phyloP scores from a whole-genome alignment of 2,888 invertebrate species.

The Aphidius colemani region DNA sequence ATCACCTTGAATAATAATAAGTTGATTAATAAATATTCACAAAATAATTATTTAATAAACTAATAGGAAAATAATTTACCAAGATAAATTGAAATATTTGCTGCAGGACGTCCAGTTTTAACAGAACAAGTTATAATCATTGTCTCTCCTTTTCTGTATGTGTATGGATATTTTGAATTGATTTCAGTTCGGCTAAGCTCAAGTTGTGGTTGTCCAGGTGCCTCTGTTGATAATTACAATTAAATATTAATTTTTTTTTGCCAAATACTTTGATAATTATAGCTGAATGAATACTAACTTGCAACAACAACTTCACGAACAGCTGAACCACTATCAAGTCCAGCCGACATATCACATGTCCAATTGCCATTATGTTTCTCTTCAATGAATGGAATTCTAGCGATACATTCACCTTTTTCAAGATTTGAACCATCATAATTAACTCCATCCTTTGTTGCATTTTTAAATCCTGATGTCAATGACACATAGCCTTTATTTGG shows the following conservation, averaged over 20 bases:
- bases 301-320: slow-evolving; percentile 71
- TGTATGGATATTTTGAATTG: slow-evolving; percentile 44
- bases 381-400: slow-evolving; percentile 67
- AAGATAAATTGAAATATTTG: slow-evolving; percentile 76
- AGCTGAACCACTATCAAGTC: slow-evolving; percentile 23
- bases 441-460: slow-evolving; percentile 46
- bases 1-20: slow-evolving; percentile 62
- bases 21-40: slow-evolving; percentile 6
- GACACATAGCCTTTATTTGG: slow-evolving; percentile 43
- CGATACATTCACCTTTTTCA: slow-evolving; percentile 74
- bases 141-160: slow-evolving; percentile 67
- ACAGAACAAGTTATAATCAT: slow-evolving; percentile 73
- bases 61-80: slow-evolving; percentile 59
- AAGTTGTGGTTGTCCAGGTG: slow-evolving; percentile 62
- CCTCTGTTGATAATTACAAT: slow-evolving; percentile 53
- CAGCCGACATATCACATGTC: slow-evolving; percentile 66
- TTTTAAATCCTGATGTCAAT: slow-evolving; percentile 31
- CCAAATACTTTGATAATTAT: no score
- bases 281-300: slow-evolving; percentile 64
- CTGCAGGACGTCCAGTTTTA: slow-evolving; percentile 73
- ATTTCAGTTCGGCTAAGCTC: slow-evolving; percentile 52
- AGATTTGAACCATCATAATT: slow-evolving; percentile 62
- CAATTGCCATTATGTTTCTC: slow-evolving; percentile 74
- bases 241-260: no score
- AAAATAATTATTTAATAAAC: neutral